Evolutionary conservation across 2,113 vertebrate species (phyloP).

Genomic region (Lepus timidus): DNA sequence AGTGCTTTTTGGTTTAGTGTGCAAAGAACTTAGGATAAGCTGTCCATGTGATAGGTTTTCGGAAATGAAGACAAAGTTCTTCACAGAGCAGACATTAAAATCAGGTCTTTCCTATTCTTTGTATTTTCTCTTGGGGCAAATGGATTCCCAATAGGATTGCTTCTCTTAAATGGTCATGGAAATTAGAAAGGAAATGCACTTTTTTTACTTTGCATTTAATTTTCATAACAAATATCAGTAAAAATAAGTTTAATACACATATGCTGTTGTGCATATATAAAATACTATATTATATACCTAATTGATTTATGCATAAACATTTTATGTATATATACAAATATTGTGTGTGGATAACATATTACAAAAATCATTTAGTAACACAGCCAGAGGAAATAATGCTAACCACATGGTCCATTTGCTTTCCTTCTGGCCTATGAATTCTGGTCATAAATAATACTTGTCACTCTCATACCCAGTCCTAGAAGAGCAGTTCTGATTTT

Average conservation of each 20-base stretch:
- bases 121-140: not conserved
- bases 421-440: not conserved
- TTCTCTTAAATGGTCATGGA: slow-evolving; percentile 2
- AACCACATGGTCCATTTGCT: not conserved
- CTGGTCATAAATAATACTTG: not conserved
- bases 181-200: slow-evolving; percentile 2
- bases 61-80: not conserved
- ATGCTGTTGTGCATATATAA: not conserved
- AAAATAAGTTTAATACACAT: not conserved
- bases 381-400: not conserved
- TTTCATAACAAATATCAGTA: not conserved
- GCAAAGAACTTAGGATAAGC: not conserved
- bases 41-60: not conserved
- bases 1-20: not conserved
- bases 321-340: not conserved
- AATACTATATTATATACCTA: not conserved
- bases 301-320: not conserved
- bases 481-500: not conserved
- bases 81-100: not conserved
- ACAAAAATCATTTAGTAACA: not conserved
- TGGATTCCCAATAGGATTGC: not conserved
- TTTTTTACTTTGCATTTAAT: slow-evolving; percentile 23
- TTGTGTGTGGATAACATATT: not conserved
- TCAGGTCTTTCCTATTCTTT: not conserved
- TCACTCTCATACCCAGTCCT: not conserved